Conservation (phyloP, 2,797 vertebrate species). For the Danionella dracula region DNA sequence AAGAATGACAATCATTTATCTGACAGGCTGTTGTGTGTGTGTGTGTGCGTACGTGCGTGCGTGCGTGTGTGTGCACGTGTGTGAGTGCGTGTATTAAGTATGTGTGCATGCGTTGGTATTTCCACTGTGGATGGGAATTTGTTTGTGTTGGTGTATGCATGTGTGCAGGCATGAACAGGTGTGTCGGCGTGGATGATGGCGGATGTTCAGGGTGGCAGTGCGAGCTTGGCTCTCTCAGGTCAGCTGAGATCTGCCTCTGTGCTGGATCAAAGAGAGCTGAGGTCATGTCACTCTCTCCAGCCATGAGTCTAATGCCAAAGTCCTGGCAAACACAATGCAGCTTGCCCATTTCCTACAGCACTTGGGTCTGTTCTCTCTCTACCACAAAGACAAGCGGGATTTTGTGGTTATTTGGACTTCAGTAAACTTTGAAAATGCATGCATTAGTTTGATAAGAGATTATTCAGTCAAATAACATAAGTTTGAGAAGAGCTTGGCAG, state of each 20-base stretch:
- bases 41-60: background rate
- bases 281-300: slow-evolving; percentile 55
- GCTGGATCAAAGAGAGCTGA: slow-evolving; percentile 65
- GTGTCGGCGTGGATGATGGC: slow-evolving; percentile 51
- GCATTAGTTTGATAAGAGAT: background rate
- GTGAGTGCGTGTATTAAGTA: background rate
- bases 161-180: slow-evolving; percentile 52
- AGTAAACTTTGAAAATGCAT: background rate
- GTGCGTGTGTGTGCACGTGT: background rate
- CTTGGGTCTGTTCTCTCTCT: slow-evolving; percentile 7
- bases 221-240: slow-evolving; percentile 64
- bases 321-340: slow-evolving; percentile 53
- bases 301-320: slow-evolving; percentile 57
- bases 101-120: background rate
- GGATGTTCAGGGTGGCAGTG: slow-evolving; percentile 46
- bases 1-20: background rate
- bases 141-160: slow-evolving; percentile 20
- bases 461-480: too few relatives aligned
- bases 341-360: slow-evolving; percentile 46
- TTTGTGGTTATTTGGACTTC: background rate
- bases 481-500: too few relatives aligned
- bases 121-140: background rate
- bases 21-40: background rate
- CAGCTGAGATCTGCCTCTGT: slow-evolving; percentile 62
- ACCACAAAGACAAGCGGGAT: background rate